Percentiles rank a stretch among this genome's conserved stretches.
These are phyloP conservation scores for Cisticola juncidis DNA, from an alignment of 2,113 vertebrate species.

Conservation along the genomic window DNA sequence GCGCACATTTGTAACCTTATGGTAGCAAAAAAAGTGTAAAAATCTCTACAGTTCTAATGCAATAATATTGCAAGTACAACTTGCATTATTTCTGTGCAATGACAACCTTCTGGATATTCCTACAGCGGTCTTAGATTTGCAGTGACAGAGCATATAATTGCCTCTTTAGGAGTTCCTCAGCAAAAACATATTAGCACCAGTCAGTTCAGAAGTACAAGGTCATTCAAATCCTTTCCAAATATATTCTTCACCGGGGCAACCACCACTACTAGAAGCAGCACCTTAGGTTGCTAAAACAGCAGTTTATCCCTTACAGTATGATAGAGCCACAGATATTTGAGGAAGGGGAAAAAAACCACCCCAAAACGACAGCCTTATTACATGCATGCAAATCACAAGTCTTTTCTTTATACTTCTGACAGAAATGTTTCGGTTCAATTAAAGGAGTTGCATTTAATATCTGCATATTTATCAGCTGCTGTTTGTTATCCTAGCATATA, in stretches of 20 bases:
- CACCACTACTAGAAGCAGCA: not conserved
- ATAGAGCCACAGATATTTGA: not conserved
- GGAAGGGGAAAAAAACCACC: not conserved
- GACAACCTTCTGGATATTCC: not conserved
- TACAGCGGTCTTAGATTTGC: not conserved
- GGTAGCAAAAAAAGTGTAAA: not conserved
- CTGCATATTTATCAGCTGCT: not conserved
- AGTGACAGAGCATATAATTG: not conserved
- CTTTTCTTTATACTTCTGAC: not conserved
- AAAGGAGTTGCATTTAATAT: not conserved
- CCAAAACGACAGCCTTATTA: not conserved
- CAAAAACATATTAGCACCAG: not conserved
- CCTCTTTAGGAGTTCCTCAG: not conserved
- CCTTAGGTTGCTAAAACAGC: not conserved
- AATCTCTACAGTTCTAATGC: not conserved
- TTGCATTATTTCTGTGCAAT: not conserved
- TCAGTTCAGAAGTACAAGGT: slow-evolving; percentile 2
- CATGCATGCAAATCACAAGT: not conserved
- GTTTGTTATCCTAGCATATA: not conserved
- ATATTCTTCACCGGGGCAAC: slow-evolving; percentile 23
- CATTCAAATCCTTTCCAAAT: not conserved
- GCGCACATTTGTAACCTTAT: not conserved
- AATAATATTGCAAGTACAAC: not conserved
- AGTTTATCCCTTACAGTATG: not conserved
- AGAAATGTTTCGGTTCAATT: not conserved